Base-by-base conservation (phyloP, 2,113 vertebrate genomes). In the Rissa tridactyla region DNA sequence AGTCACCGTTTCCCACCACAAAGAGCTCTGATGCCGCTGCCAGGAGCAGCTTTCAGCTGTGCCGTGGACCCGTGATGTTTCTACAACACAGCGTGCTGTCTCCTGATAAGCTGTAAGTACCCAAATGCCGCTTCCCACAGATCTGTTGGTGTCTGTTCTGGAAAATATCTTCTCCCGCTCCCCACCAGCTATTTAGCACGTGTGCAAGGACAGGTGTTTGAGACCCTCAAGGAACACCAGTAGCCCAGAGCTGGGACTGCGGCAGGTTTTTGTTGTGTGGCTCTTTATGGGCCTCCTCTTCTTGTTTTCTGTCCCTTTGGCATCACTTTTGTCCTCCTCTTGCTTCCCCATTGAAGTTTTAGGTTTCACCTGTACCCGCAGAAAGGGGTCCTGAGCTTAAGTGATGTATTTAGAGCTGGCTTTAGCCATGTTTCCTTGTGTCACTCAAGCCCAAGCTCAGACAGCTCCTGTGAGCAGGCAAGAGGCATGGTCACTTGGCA, bases 21-120 rank as follows among this genome's bases (percentile, higher is more conserved):
- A 19, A 27, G 8, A 13, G 66, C 17, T 54, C 36, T 42, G 26
- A 26, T 51, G 23, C 38, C 1, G 1, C 36, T 57, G 14, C 15
- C 34, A 30, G 81, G 47, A 69, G 42, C 47, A 38, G 32, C 36
- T 81, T 62, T 38, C 11, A 23, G n/a, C 54, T 54, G 21, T 0
- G 1, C 42, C 32, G 3, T 4, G 15, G 60, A 25, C 23, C 25
- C 0, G 0, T 0, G 1, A 13, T 0, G 0, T 18, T 80, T 34
- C 68, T 19, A 25, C 47, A 42, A 5, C 9, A 10, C 0, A 0
- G 11, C 1, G 0, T 21, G 10, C 36, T 26, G 23, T n/a, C 23
- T 47, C 71, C 44, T 1, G 2, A 2, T 29, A 18, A 60, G 29
- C 30, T 30, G 9, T 21, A 23, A 23, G 25, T 40, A 32, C 52